Conservation (phyloP, 2,797 vertebrate species). For the Choloepus didactylus region DNA sequence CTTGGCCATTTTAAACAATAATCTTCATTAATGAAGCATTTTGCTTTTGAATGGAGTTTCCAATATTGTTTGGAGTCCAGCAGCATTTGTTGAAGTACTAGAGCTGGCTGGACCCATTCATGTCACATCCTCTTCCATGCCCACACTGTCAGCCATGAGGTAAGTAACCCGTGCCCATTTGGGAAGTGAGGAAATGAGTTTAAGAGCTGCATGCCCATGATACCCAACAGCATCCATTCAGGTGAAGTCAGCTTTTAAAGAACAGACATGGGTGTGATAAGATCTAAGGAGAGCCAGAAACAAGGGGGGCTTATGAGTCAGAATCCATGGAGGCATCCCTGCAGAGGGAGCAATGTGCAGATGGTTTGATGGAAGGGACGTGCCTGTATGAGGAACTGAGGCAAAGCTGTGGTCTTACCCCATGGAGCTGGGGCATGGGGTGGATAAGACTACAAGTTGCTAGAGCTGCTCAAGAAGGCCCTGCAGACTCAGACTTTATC, state of each 20-base stretch:
- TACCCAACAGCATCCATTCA: not conserved
- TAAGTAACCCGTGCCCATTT: too few relatives aligned
- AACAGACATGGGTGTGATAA: too few relatives aligned
- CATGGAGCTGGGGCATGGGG: fast-evolving
- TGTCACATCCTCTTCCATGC: not conserved
- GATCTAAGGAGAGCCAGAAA: not conserved
- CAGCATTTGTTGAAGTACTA: not conserved
- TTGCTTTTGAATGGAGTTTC: not conserved
- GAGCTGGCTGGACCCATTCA: too few relatives aligned
- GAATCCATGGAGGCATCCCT: too few relatives aligned
- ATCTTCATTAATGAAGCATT: not conserved
- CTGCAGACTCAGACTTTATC: too few relatives aligned
- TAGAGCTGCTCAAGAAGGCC: not conserved
- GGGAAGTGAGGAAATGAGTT: not conserved
- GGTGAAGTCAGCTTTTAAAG: not conserved
- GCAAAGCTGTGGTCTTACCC: not conserved
- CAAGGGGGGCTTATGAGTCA: not conserved
- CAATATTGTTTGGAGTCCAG: not conserved
- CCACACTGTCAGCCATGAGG: too few relatives aligned
- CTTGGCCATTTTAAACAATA: not conserved
- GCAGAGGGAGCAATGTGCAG: too few relatives aligned
- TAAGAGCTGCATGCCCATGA: not conserved
- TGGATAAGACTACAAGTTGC: not conserved
- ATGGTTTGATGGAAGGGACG: not conserved
- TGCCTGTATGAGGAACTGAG: not conserved